Conservation (phyloP, 2,113 vertebrate species). For the Neolamprologus ventralis region DNA sequence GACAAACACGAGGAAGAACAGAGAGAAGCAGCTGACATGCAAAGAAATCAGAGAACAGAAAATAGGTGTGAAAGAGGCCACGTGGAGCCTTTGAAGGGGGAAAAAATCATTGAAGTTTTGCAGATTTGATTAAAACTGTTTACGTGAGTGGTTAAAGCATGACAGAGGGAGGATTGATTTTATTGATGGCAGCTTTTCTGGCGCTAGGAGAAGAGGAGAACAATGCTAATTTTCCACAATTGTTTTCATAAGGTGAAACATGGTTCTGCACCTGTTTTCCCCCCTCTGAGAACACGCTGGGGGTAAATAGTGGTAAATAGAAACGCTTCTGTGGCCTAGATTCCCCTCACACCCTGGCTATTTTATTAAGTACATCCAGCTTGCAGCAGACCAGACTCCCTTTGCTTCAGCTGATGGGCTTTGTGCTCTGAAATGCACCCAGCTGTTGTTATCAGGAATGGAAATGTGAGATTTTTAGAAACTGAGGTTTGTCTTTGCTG, state of each 20-base stretch:
- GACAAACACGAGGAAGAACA: background rate
- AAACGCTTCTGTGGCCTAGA: slow-evolving; percentile 39
- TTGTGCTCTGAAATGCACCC: slow-evolving; percentile 7
- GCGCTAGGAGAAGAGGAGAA: background rate
- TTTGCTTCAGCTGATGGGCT: slow-evolving; percentile 27
- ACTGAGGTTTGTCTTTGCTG: background rate
- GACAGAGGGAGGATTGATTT: background rate
- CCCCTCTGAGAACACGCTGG: background rate
- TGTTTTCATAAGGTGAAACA: background rate
- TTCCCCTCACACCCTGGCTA: slow-evolving; percentile 27
- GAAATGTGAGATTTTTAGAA: background rate
- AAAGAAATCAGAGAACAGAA: slow-evolving; percentile 7
- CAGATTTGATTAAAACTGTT: slow-evolving; percentile 46
- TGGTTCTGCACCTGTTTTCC: slow-evolving; percentile 8
- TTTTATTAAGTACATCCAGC: slow-evolving; percentile 37
- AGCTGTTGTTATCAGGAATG: background rate
- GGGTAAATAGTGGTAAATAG: slow-evolving; percentile 37
- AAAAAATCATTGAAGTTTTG: slow-evolving; percentile 1
- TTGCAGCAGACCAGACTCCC: slow-evolving; percentile 15
- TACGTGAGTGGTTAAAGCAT: slow-evolving; percentile 22
- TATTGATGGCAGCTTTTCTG: background rate
- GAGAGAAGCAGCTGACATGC: slow-evolving; percentile 5
- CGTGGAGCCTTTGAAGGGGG: background rate
- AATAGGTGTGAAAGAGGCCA: background rate
- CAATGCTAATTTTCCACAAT: background rate